Evolutionary conservation across 2,113 vertebrate genomes (phyloP), one percentile per base, ranked within the genome.

Genomic region (Pionites leucogaster): DNA sequence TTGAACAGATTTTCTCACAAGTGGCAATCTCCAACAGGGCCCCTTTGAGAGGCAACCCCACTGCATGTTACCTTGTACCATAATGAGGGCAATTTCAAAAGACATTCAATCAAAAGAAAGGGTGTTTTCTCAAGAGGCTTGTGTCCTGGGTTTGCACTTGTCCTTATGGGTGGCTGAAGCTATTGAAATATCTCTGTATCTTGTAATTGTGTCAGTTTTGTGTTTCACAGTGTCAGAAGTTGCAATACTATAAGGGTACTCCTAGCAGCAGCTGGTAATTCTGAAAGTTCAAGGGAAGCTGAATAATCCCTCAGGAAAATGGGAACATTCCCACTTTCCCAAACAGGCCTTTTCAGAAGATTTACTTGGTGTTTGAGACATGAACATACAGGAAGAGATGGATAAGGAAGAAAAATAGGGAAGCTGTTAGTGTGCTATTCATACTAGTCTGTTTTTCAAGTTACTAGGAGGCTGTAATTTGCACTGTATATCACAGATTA

Each of bases 1-100:
- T 95, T 96, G 95, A 98, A 98, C 79, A 96, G 94, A 97, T 98
- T 98, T 98, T 96, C 91, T 97, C 96, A 98, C 97, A 98, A 98
- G 97, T 97, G 97, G 96, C 95, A 98, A 92, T 97, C 93, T 98
- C 90, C 97, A 98, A 94, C 96, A 90, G 93, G 95, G 97, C 97
- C 97, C 96, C 93, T 96, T 97, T 7, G 86, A 98, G 97, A 97
- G 97, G 96, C 86, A 98, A 70, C 90, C 23, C 50, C 88, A 93
- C 96, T 95, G 88, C 88, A 70, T 94, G 81, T 92, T 97, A 95
- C 82, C 88, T 97, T 97, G 62, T 85, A 95, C 91, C 24, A 15
- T 93, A 97, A 98, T 96, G 95, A 97, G 96, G 93, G 95, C 94
- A 97, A 98, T 98, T 98, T 98, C 96, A 96, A 97, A 98, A 97